Evolutionary conservation across 2,113 vertebrate genomes (phyloP), one percentile per base, ranked within the genome.

Genomic region (Machaerirhynchus nigripectus): DNA sequence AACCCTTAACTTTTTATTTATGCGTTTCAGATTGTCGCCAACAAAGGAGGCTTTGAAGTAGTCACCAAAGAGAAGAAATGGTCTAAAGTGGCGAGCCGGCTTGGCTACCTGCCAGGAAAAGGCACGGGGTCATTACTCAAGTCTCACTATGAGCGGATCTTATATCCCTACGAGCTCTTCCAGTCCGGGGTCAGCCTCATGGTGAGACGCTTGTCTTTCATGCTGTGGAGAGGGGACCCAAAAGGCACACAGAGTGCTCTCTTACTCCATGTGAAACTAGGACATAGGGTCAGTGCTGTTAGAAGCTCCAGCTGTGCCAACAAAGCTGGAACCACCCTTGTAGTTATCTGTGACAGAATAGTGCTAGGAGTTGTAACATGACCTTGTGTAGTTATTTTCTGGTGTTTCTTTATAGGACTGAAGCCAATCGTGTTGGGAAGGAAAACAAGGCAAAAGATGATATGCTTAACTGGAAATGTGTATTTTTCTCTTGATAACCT

Each of bases 101-200:
- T 99, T 98, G 99, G 99, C 73, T 99, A 99, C 95, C 98, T 99
- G n/a, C 96, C 98, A 7, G 99, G 99, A 75, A 99, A 98, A 97
- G 98, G 99, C 94, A 98, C 98, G 5, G 99, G 99, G 7, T 99
- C 99, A 0, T 95, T 99, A 74, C 97, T 99, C 52, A 99, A 99
- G 87, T 98, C 99, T 40, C 99, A 99, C 92, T 99, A 99, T 69
- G 99, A 99, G 93, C 98, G 98, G 88, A 99, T 99, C 95, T 98
- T 99, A 17, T 99, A 99, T 96, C 99, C 99, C 5, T 99, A 99
- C 11, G 99, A 99, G 75, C 98, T 99, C 87, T 99, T 99, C 97
- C 99, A 99, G 80, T 99, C 99, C n/a, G 99, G 99, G 65, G 99
- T 99, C 92, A 98, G 99, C 64, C 98, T 99, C 50, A 99, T 99